Conservation (phyloP, 2,888 invertebrate species). For the Scaptomyza cyrtandrae region DNA sequence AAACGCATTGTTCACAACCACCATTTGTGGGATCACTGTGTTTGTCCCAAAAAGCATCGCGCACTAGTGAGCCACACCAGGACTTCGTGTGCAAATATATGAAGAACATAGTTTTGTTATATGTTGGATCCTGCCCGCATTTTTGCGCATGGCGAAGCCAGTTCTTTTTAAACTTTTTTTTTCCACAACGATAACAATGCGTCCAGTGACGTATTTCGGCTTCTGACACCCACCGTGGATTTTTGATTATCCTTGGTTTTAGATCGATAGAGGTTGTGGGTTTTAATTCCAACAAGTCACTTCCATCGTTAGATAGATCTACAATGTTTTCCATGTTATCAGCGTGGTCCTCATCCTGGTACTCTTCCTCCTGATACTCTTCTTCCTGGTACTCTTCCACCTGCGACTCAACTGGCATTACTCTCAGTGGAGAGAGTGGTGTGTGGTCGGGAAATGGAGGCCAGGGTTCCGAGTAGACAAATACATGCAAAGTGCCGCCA, state of each 20-base stretch:
- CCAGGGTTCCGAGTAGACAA: slow-evolving; percentile 36
- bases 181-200: slow-evolving; percentile 37
- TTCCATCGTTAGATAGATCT: not conserved
- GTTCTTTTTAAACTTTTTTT: slow-evolving; percentile 3
- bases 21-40: slow-evolving; percentile 33
- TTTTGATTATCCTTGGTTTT: not conserved
- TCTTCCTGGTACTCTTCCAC: no score
- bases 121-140: slow-evolving; percentile 41
- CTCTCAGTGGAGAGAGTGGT: not conserved
- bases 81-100: slow-evolving; percentile 41
- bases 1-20: slow-evolving; percentile 14
- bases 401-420: not conserved
- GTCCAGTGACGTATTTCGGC: slow-evolving; percentile 27
- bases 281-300: not conserved
- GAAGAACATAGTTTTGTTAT: slow-evolving; percentile 25
- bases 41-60: slow-evolving; percentile 32
- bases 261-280: not conserved
- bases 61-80: slow-evolving; percentile 43
- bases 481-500: slow-evolving; percentile 16
- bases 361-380: not conserved
- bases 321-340: not conserved
- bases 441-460: slow-evolving; percentile 43
- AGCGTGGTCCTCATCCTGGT: not conserved
- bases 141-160: slow-evolving; percentile 44
- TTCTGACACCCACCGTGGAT: slow-evolving; percentile 24